Percentiles rank a stretch among this genome's conserved stretches.
Conservation (phyloP, 2,797 vertebrate genomes). For the Pseudocheirus occidentalis region DNA sequence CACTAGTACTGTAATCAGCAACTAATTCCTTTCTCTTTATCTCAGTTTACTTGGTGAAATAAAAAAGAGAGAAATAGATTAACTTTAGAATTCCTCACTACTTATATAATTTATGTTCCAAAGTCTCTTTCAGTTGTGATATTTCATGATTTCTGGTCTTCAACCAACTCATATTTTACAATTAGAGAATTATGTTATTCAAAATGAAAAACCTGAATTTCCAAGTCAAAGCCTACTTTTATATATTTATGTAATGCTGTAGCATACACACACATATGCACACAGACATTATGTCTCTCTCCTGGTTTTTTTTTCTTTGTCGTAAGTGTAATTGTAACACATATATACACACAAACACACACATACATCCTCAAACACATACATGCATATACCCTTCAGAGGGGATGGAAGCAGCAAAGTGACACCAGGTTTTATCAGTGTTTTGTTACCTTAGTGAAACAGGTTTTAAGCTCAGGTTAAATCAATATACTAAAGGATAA, state of each 20-base stretch:
- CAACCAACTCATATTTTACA: background rate
- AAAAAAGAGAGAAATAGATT: background rate
- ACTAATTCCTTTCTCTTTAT: background rate
- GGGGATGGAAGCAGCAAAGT: constrained; percentile 23
- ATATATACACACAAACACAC: accelerated
- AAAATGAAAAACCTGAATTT: constrained; percentile 44
- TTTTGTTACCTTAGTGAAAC: constrained; percentile 76
- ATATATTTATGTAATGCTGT: background rate
- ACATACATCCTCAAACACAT: background rate
- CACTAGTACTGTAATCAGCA: background rate
- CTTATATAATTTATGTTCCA: background rate
- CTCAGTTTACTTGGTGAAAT: background rate
- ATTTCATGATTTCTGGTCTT: background rate
- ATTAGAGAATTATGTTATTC: background rate
- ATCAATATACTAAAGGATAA: constrained; percentile 81
- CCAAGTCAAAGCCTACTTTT: constrained; percentile 28
- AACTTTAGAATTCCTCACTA: background rate
- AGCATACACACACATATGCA: accelerated
- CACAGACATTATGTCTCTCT: background rate
- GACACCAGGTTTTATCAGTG: constrained; percentile 37
- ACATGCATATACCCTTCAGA: background rate
- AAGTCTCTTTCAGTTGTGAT: background rate
- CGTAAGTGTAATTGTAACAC: background rate
- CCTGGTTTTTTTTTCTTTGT: background rate
- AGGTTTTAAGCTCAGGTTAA: constrained; percentile 74